Base-by-base conservation (phyloP, 2,888 invertebrate genomes). In the Meliscaeva auricollis region DNA sequence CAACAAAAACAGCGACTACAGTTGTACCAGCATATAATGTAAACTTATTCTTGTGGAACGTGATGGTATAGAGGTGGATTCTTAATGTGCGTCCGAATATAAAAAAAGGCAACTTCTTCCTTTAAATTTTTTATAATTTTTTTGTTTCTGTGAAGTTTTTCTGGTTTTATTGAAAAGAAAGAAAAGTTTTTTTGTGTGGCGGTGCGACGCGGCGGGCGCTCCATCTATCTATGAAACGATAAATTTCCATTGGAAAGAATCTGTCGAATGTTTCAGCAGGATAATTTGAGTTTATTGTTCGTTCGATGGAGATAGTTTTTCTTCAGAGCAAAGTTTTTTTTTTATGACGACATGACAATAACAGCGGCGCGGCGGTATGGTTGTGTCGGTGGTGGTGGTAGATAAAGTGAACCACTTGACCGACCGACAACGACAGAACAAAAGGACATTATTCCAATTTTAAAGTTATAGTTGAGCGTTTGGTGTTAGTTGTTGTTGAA, bases 211-310 rank as follows among this genome's bases (percentile, higher is more conserved):
- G n/a, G n/a, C n/a, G n/a, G n/a, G 38, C 38, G 2, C 26, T 26
- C 26, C 4, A 26, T 26, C 38, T 3, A 79, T 74, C 74, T 78
- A 83, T 66, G 78, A 83, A 74, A 78, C 64, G 83, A 83, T 83
- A 83, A 83, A 83, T 83, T 64, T 83, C 83, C 69, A 74, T 78
- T 64, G 69, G 69, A 35, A 35, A 69, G 64, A 56, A 68, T 73
- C 78, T 78, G 78, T 50, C 79, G 73, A 64, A 60, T 58, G 69
- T 74, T 83, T 64, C 56, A 64, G 48, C 41, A 70, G 81, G 35
- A 78, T 64, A 83, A 83, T 83, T 83, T 74, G 41, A 69, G 50
- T 60, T 73, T 64, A 83, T 78, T 78, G 82, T 83, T 73, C 78
- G 13, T 82, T 60, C 22, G 17, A 77, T 68, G 73, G 52, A 72